phyloP scores from a whole-genome alignment of 2,797 vertebrate genomes.

The Nyctalus aviator region DNA sequence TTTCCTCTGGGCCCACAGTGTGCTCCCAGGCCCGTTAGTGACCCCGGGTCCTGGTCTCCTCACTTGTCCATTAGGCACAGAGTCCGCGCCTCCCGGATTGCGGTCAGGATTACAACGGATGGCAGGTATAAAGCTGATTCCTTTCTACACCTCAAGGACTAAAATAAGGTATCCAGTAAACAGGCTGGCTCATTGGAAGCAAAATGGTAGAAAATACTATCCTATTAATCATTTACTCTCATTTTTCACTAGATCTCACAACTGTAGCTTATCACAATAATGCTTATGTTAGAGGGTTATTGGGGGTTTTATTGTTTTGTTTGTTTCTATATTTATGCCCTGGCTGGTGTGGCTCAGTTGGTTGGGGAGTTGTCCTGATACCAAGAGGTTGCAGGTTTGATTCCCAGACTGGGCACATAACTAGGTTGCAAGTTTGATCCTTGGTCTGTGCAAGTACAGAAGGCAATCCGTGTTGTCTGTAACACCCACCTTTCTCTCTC shows the following conservation, averaged over 20 bases:
- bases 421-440: too few relatives aligned
- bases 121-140: neutral
- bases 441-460: neutral
- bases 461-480: too few relatives aligned
- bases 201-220: neutral
- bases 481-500: too few relatives aligned
- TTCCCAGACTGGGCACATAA: too few relatives aligned
- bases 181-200: neutral
- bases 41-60: neutral
- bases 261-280: neutral
- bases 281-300: neutral
- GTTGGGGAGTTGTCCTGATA: too few relatives aligned
- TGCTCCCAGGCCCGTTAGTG: neutral
- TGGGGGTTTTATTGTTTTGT: too few relatives aligned
- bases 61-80: neutral
- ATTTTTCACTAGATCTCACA: neutral
- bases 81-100: neutral
- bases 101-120: neutral
- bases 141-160: neutral
- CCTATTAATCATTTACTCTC: neutral
- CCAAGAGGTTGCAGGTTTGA: too few relatives aligned
- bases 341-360: too few relatives aligned
- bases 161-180: too few relatives aligned
- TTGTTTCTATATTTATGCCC: neutral
- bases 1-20: neutral